Evolutionary conservation across 1,140 invertebrate species (phyloP).

Genomic region (Dryas iulia): DNA sequence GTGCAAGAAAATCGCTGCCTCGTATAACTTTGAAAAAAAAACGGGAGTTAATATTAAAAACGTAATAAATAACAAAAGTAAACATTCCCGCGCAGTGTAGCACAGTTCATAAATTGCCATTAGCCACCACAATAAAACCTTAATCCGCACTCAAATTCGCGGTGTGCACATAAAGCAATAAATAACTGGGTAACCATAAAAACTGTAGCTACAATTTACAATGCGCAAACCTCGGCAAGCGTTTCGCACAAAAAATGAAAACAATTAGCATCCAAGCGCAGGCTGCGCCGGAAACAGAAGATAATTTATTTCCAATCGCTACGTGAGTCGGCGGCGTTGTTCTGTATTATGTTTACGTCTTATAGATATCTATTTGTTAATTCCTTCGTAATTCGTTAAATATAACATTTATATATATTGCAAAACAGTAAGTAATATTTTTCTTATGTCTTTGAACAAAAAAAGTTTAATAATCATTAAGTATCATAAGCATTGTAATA

Average conservation of each 20-base stretch:
- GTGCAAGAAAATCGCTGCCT: background rate
- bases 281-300: constrained; percentile 42
- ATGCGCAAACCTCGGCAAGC: constrained; percentile 45
- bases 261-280: constrained; percentile 55
- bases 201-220: constrained; percentile 44
- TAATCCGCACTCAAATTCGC: constrained; percentile 49
- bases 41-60: constrained; percentile 7
- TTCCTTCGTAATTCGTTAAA: no score
- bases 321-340: constrained; percentile 23
- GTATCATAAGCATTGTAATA: background rate
- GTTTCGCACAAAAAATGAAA: constrained; percentile 54
- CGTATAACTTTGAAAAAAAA: background rate
- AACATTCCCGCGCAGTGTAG: background rate
- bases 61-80: constrained; percentile 14
- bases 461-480: background rate
- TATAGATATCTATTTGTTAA: no score
- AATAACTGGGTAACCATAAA: constrained; percentile 52
- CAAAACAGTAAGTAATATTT: no score
- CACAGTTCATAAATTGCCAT: constrained; percentile 24
- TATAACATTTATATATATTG: no score
- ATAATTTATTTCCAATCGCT: constrained; percentile 66
- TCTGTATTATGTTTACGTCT: constrained; percentile 31
- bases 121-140: constrained; percentile 36
- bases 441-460: background rate
- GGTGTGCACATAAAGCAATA: constrained; percentile 43